Base-by-base conservation (phyloP, 2,888 invertebrate genomes). In the Dorcus hopei region DNA sequence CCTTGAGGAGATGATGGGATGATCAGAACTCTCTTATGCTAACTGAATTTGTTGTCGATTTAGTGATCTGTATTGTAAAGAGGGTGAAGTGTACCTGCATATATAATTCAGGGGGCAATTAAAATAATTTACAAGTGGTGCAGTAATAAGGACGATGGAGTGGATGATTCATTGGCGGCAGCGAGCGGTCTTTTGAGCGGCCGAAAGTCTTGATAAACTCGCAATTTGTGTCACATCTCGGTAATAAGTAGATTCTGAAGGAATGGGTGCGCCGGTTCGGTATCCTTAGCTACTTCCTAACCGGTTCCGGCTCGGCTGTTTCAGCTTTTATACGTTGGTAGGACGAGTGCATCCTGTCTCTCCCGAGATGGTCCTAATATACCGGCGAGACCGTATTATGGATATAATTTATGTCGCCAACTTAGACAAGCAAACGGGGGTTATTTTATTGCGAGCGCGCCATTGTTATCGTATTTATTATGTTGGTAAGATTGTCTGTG, bases 321-420 rank as follows among this genome's bases (percentile, higher is more conserved):
- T 39, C 51, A 40, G 14, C 51, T 51, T 51, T 40, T 40, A 40
- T 38, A 51, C 51, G 38, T 51, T 51, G 19, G 47, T 47, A 26
- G 26, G 47, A 16, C 42, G 23, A 23, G 47, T 26, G 51, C 38
- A 38, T 51, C 51, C 38, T 51, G 40, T 51, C 45, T 63, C 63
- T 61, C 63, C 52, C 57, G 63, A 61, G 63, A 63, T 61, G 63
- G 61, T 59, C 61, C 63, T 63, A 63, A 63, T 63, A 63, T 63
- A 63, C 63, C 63, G 61, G 59, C 59, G 63, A 51, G 51, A 63
- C 61, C 61, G 59, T 61, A 63, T 63, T 63, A 63, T 61, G 57
- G 61, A 61, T 63, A 61, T 63, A 63, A 63, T 63, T 63, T 63
- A 63, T 59, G 59, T 54, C 59, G 58, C 52, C 56, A 63, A 63